A percentile compares a stretch with the other conserved stretches of the same genome.
These are phyloP conservation scores for Lagopus muta DNA, from an alignment of 2,113 vertebrate genomes.

Conservation along the genomic window DNA sequence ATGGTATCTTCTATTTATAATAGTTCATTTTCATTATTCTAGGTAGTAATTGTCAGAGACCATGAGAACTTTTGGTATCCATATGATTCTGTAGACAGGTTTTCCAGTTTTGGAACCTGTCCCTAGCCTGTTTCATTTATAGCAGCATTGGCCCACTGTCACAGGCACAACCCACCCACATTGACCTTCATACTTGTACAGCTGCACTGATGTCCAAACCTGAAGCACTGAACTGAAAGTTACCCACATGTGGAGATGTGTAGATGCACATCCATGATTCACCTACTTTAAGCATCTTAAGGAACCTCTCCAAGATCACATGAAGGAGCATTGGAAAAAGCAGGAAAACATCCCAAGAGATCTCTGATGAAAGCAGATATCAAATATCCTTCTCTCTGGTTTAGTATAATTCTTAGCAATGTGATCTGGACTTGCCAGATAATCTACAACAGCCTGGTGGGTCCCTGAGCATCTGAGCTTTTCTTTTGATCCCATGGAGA, in stretches of 20 bases:
- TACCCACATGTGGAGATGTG: background rate
- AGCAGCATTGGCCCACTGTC: background rate
- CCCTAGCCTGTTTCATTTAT: background rate
- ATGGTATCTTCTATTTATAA: background rate
- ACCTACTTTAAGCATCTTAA: background rate
- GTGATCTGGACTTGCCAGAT: constrained; percentile 24
- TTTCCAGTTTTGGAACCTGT: background rate
- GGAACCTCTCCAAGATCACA: background rate
- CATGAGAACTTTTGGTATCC: background rate
- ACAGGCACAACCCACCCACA: background rate
- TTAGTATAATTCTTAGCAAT: background rate
- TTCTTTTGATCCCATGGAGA: constrained; percentile 1
- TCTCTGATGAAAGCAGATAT: background rate
- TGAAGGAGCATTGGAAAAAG: background rate
- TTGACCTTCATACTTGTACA: background rate
- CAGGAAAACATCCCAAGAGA: background rate
- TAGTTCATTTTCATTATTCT: background rate
- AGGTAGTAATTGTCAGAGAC: background rate
- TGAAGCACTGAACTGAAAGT: background rate
- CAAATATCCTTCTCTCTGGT: background rate
- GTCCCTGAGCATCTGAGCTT: constrained; percentile 6
- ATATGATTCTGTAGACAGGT: background rate
- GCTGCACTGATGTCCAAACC: background rate
- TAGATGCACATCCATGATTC: background rate
- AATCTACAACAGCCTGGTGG: background rate